These are phyloP conservation scores for Syrrhaptes paradoxus DNA, from an alignment of 2,113 vertebrate species.

Conservation along the genomic window DNA sequence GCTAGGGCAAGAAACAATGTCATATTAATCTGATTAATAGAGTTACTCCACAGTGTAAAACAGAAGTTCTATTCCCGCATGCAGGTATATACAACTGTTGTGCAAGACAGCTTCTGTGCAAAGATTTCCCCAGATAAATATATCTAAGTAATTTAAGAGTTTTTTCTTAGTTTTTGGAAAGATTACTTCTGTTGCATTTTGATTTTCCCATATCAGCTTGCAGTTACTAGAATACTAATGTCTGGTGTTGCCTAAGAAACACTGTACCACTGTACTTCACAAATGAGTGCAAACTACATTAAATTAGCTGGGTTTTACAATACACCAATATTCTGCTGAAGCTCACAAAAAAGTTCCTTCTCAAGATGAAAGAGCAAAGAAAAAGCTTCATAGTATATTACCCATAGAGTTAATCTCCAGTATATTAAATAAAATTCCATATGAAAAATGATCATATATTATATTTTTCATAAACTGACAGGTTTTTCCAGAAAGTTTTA, in stretches of 20 bases:
- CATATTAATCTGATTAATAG: neutral
- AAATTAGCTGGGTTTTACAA: neutral
- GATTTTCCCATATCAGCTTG: neutral
- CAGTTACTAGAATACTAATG: neutral
- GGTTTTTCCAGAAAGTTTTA: neutral
- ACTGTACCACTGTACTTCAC: neutral
- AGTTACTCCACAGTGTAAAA: neutral
- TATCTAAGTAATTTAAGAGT: neutral
- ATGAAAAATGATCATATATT: rapidly evolving
- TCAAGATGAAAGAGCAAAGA: neutral
- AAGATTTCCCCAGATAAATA: neutral
- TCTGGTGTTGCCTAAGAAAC: neutral
- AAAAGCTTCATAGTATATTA: neutral
- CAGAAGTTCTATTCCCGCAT: neutral
- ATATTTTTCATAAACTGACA: neutral
- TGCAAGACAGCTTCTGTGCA: neutral
- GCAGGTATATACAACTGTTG: neutral
- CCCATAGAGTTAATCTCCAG: neutral
- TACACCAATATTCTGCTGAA: neutral
- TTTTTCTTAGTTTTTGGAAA: neutral
- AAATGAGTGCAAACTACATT: neutral
- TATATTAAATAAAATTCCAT: neutral
- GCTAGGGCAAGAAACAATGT: neutral
- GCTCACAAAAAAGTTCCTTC: neutral
- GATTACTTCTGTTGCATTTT: neutral